Evolutionary conservation across 2,113 vertebrate genomes (phyloP).

Genomic region (Thamnaconus septentrionalis): DNA sequence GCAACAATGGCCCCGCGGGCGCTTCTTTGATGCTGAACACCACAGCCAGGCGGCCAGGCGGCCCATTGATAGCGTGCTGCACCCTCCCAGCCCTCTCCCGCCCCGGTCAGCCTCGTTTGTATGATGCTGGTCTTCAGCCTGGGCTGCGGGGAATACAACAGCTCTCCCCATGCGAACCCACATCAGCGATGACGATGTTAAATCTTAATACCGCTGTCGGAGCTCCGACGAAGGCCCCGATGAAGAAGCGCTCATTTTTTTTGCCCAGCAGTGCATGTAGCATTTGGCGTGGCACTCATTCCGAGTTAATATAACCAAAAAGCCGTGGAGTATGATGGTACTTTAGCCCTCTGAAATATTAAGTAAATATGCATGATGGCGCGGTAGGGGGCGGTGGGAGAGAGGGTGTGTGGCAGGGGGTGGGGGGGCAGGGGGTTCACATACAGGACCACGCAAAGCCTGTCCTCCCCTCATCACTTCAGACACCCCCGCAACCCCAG

Average conservation of each 20-base stretch:
- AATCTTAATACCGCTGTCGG: conserved; percentile 58
- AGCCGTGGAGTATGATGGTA: conserved; percentile 30
- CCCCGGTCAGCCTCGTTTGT: conserved; percentile 32
- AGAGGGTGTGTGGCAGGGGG: too few relatives aligned
- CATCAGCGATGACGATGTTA: conserved; percentile 57
- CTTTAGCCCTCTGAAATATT: conserved; percentile 35
- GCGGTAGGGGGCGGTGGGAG: background rate
- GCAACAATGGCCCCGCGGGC: conserved; percentile 70
- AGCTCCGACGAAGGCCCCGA: conserved; percentile 24
- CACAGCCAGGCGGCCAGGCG: conserved; percentile 62
- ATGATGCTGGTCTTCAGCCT: conserved; percentile 55
- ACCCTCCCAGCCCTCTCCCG: conserved; percentile 43
- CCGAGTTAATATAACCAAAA: conserved; percentile 45
- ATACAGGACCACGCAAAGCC: conserved; percentile 31
- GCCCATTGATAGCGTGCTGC: conserved; percentile 64
- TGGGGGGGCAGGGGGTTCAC: conserved; percentile 18
- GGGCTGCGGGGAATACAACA: conserved; percentile 64
- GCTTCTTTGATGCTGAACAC: conserved; percentile 74
- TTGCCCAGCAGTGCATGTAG: conserved; percentile 56
- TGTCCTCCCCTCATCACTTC: conserved; percentile 16
- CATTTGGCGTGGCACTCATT: conserved; percentile 44
- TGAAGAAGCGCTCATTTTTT: conserved; percentile 48
- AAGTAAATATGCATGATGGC: conserved; percentile 52
- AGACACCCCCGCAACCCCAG: conserved; percentile 17
- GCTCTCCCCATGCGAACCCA: conserved; percentile 44